A percentile compares a stretch with the other conserved stretches of the same genome.
These are phyloP conservation scores for Mormyrus lacerda DNA, from an alignment of 2,113 vertebrate genomes.

Conservation along the genomic window DNA sequence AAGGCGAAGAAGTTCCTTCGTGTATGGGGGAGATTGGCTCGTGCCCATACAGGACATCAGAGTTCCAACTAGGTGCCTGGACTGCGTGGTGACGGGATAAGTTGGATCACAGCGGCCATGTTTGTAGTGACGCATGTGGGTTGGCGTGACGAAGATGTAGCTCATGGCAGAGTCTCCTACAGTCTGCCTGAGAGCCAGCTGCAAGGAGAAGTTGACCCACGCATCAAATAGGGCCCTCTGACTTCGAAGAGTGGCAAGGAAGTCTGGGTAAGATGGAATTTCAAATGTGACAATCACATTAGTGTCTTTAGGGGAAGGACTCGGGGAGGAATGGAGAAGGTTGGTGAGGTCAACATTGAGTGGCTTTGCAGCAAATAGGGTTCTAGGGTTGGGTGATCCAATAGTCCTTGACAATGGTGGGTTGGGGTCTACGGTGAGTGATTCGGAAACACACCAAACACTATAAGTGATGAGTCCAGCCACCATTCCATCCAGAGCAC, in stretches of 20 bases:
- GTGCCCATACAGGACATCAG: slow-evolving; percentile 38
- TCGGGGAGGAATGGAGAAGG: slow-evolving; percentile 11
- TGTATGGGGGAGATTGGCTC: slow-evolving; percentile 39
- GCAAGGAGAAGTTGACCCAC: slow-evolving; percentile 67
- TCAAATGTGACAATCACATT: slow-evolving; percentile 60
- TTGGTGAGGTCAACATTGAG: slow-evolving; percentile 32
- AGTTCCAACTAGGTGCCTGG: slow-evolving; percentile 45
- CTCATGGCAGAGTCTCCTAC: slow-evolving; percentile 51
- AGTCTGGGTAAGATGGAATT: slow-evolving; percentile 56
- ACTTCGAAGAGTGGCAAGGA: slow-evolving; percentile 54
- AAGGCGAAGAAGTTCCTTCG: slow-evolving; percentile 42
- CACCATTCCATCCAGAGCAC: slow-evolving; percentile 68
- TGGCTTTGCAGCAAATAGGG: slow-evolving; percentile 28
- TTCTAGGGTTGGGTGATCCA: slow-evolving; percentile 29
- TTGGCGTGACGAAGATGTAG: slow-evolving; percentile 62
- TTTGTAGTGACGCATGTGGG: slow-evolving; percentile 69
- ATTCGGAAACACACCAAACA: slow-evolving; percentile 58
- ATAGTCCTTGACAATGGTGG: slow-evolving; percentile 24
- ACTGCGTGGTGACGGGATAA: slow-evolving; percentile 54
- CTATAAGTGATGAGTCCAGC: slow-evolving; percentile 54
- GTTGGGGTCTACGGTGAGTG: slow-evolving; percentile 36
- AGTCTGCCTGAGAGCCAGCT: slow-evolving; percentile 59
- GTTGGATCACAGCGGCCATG: slow-evolving; percentile 70
- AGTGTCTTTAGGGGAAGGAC: slow-evolving; percentile 28
- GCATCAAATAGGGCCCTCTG: slow-evolving; percentile 63